Conservation (phyloP, 2,797 vertebrate species). For the Rhabdophis nuchalis region DNA sequence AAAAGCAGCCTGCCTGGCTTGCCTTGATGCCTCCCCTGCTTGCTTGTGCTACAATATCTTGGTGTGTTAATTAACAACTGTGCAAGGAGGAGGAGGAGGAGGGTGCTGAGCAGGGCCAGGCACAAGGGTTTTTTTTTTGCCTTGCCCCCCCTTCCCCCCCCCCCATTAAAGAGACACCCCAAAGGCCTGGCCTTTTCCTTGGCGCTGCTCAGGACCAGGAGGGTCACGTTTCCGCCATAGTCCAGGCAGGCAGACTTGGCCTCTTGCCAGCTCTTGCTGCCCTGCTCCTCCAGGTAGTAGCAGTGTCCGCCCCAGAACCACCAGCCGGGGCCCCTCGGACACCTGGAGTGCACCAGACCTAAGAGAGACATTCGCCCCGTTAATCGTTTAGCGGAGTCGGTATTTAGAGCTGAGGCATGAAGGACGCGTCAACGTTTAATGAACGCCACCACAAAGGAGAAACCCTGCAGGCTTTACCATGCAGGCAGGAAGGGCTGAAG, state of each 20-base stretch:
- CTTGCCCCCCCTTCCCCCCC: background rate
- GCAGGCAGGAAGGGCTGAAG: conserved; percentile 7
- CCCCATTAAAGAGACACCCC: background rate
- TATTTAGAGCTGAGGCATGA: too few relatives aligned
- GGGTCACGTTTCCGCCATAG: background rate
- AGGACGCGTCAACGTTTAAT: background rate
- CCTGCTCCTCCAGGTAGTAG: conserved; percentile 25
- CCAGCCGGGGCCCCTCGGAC: conserved; percentile 25
- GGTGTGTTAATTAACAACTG: background rate
- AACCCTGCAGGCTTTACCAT: background rate
- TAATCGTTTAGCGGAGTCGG: background rate
- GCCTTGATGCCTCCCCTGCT: background rate
- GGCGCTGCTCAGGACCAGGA: conserved; percentile 3
- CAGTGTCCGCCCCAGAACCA: conserved; percentile 38
- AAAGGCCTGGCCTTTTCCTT: conserved; percentile 19
- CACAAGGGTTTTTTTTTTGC: too few relatives aligned
- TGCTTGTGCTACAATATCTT: too few relatives aligned
- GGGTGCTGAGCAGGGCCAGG: rapidly evolving
- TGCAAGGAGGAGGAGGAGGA: too few relatives aligned
- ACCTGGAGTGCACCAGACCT: conserved; percentile 24
- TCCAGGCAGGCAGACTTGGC: conserved; percentile 5
- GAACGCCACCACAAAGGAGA: background rate
- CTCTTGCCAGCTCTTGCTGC: conserved; percentile 4
- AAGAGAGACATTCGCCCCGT: background rate
- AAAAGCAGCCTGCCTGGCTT: background rate